Evolutionary conservation across 64 coral and sea anemone species (phyloP), one percentile per base, ranked within the genome.

Genomic region (Catalaphyllia jardinei): DNA sequence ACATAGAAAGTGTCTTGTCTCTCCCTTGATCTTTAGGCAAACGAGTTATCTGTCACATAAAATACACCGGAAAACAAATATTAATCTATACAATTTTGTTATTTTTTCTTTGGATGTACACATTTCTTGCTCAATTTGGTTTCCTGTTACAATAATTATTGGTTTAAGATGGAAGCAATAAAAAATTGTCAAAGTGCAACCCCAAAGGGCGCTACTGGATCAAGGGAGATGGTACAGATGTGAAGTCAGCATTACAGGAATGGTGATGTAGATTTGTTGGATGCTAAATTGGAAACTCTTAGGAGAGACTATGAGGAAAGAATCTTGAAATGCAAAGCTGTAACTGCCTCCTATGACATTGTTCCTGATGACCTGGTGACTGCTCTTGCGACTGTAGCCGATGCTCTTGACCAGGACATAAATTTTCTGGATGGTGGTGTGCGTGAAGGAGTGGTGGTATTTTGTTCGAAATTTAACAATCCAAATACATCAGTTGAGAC

Each of bases 131-230:
- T 52, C 4, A 52, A 52, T 10, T 5, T 52, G 4, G 4, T 52
- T 52, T 5, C 50, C 50, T 52, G 50, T 52, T 52, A 5, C 50
- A 52, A 52, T n/a, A n/a, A n/a, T n/a, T n/a, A n/a, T n/a, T 52
- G 4, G 81, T 22, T 17, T 31, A 31, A 87, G 83, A 62, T 87
- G 42, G 42, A 83, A 39, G 90, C 90, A n/a, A 78, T 92, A 71
- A 77, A 92, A 55, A 92, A 31, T 29, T 92, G 14, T 80, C 79
- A 12, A 29, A 67, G 27, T 83, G 29, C 54, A 79, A 87, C 42
- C 89, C 89, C 24, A 35, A 91, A 73, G 82, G 90, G 22, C 75
- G 90, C 14, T 87, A 87, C 64, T 92, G 91, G 91, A 76, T 92
- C 15, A 87, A 92, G 49, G 29, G 87, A 59, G 91, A 92, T 92